phyloP scores from a whole-genome alignment of 2,888 invertebrate genomes.

The Ganaspis brasiliensis region DNA sequence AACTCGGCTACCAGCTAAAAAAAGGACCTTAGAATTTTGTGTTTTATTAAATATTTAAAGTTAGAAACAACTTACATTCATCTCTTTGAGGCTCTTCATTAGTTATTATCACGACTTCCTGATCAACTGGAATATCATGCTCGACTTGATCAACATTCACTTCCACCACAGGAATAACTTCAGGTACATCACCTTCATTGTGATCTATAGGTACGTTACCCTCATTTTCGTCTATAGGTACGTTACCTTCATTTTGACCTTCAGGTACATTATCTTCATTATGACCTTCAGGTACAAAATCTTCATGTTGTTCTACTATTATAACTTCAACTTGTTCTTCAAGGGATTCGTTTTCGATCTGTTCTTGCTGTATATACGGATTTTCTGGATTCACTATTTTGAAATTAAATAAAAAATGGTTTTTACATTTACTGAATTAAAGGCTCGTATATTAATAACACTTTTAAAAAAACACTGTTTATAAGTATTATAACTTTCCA shows the following conservation, averaged over 20 bases:
- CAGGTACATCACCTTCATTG: constrained; percentile 4
- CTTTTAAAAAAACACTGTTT: too few species aligned
- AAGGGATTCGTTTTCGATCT: neutral
- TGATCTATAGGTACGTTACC: neutral
- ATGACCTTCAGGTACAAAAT: neutral
- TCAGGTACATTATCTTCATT: neutral
- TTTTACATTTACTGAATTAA: too few species aligned
- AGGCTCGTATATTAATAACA: too few species aligned
- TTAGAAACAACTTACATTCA: neutral
- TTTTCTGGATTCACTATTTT: constrained; percentile 30
- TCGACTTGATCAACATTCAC: neutral
- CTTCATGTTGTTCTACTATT: neutral
- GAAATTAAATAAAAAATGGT: too few species aligned
- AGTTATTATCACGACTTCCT: constrained; percentile 27
- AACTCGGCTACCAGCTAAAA: constrained; percentile 11
- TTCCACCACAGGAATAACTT: neutral
- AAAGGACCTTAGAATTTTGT: neutral
- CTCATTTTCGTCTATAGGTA: neutral
- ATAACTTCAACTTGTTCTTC: constrained; percentile 18
- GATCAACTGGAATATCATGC: constrained; percentile 33
- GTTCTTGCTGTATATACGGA: neutral
- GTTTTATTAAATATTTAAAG: neutral
- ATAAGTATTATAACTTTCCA: too few species aligned
- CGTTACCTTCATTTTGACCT: neutral
- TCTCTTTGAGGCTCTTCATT: constrained; percentile 15